These are phyloP conservation scores for Ifrita kowaldi DNA, from an alignment of 2,113 vertebrate genomes.

Conservation along the genomic window DNA sequence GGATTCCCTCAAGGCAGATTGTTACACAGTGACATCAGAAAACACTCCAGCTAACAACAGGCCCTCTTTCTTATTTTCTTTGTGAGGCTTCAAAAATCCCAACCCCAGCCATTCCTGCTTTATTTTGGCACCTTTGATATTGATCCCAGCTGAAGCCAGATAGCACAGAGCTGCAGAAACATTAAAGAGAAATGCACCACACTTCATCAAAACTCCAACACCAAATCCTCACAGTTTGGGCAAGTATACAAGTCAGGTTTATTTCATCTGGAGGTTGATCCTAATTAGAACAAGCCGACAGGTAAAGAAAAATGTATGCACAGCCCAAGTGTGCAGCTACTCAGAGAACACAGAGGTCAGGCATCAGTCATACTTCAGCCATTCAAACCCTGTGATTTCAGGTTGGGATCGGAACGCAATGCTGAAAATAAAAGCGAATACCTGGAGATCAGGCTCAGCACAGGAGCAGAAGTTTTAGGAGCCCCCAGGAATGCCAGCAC, in stretches of 20 bases:
- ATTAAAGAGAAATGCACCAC: neutral
- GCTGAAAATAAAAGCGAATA: neutral
- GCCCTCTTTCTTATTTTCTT: conserved; percentile 9
- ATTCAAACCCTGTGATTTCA: neutral
- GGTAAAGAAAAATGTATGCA: neutral
- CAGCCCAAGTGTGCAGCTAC: neutral
- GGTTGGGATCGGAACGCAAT: neutral
- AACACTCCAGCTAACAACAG: neutral
- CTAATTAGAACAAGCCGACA: neutral
- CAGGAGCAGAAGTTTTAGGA: neutral
- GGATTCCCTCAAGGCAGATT: neutral
- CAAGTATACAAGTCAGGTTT: neutral
- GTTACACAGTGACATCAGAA: neutral
- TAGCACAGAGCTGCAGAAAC: neutral
- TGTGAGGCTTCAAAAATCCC: conserved; percentile 3
- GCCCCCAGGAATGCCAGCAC: neutral
- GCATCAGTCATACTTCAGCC: neutral
- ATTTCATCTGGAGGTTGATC: neutral
- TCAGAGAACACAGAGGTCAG: neutral
- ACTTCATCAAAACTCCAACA: neutral
- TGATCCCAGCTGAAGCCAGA: conserved; percentile 25
- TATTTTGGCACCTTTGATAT: conserved; percentile 32
- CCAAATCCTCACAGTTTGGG: neutral
- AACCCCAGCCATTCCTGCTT: conserved; percentile 12
- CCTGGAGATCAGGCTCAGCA: neutral